These are phyloP conservation scores for Acanthurus tractus DNA, from an alignment of 2,797 vertebrate genomes.

Conservation along the genomic window DNA sequence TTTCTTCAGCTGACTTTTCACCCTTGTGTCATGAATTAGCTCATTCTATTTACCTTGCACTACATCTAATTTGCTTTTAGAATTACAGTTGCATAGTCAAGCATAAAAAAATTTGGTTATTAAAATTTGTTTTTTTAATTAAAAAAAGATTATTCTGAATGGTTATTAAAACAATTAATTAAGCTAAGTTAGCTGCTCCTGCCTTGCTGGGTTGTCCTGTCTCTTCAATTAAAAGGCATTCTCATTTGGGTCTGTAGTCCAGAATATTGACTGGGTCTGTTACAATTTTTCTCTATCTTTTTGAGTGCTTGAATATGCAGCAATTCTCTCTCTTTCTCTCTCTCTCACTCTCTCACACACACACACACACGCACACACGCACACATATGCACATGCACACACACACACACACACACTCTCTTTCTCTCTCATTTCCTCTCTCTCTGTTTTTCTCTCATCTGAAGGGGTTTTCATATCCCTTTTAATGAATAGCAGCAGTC, in stretches of 20 bases:
- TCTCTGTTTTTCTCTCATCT: too few species aligned
- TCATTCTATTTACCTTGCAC: not conserved
- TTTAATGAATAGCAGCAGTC: too few species aligned
- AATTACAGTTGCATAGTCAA: too few species aligned
- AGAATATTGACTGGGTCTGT: slow-evolving; percentile 21
- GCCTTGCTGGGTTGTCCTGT: not conserved
- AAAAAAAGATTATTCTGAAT: not conserved
- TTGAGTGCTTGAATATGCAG: slow-evolving; percentile 6
- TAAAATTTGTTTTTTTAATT: not conserved
- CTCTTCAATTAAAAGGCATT: not conserved
- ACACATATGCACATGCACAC: too few species aligned
- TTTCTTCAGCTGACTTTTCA: not conserved
- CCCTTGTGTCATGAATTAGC: too few species aligned
- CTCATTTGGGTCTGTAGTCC: not conserved
- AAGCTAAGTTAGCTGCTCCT: not conserved
- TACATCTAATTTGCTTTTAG: not conserved
- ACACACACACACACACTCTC: too few species aligned
- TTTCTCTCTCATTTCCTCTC: too few species aligned
- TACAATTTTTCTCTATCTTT: slow-evolving; percentile 16
- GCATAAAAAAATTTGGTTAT: too few species aligned
- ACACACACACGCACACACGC: too few species aligned
- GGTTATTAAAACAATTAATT: not conserved
- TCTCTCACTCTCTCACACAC: too few species aligned
- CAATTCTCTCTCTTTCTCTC: not conserved
- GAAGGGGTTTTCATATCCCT: too few species aligned